phyloP scores from a whole-genome alignment of 1,140 invertebrate species.

The Ooceraea biroi region DNA sequence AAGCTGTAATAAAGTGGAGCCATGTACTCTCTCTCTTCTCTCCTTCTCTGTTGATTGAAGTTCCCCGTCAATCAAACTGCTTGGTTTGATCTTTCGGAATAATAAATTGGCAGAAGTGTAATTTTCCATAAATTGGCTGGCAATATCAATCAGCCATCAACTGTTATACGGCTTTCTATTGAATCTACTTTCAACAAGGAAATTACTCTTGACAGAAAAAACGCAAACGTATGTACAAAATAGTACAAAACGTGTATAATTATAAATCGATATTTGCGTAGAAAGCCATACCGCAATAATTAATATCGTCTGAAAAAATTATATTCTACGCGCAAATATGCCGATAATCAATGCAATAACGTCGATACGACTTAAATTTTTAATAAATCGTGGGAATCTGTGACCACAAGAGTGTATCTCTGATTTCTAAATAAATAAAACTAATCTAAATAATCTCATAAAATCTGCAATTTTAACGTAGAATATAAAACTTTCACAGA shows the following conservation, averaged over 20 bases:
- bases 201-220: neutral
- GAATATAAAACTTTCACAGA: neutral
- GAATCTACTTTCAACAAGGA: neutral
- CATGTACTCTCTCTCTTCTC: too few species aligned
- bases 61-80: too few species aligned
- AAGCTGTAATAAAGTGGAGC: too few species aligned
- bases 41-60: too few species aligned
- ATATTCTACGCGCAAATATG: too few species aligned
- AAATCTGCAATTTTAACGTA: neutral
- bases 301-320: neutral
- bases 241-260: neutral
- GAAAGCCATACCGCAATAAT: neutral
- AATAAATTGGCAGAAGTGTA: neutral
- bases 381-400: neutral
- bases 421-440: neutral
- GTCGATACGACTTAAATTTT: neutral
- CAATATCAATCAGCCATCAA: neutral
- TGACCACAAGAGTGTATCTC: neutral
- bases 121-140: neutral
- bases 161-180: neutral
- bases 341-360: too few species aligned
- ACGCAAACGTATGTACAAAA: neutral
- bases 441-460: neutral
- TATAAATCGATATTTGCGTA: constrained; percentile 6
- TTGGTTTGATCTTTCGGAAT: too few species aligned